Evolutionary conservation across 2,113 vertebrate genomes (phyloP).

Genomic region (Rhinolophus sinicus): DNA sequence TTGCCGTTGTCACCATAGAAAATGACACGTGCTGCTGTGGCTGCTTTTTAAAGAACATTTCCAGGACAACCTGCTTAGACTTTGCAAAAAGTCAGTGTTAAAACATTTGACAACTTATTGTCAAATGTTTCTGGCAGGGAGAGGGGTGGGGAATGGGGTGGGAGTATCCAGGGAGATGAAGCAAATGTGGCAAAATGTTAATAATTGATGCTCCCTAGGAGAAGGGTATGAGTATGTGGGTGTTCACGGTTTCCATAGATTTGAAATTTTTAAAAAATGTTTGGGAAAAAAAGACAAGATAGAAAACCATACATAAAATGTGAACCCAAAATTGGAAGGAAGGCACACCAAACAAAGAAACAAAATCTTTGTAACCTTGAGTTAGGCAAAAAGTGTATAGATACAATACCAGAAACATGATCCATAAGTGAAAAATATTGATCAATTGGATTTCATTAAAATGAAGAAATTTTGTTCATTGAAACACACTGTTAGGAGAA

Average conservation of each 20-base stretch:
- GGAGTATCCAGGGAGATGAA: background rate
- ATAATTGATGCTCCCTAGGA: background rate
- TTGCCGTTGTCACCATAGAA: background rate
- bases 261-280: background rate
- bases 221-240: background rate
- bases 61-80: background rate
- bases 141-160: no score
- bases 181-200: slow-evolving; percentile 5
- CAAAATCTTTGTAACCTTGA: background rate
- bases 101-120: background rate
- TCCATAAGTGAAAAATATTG: background rate
- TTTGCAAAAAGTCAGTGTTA: background rate
- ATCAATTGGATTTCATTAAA: background rate
- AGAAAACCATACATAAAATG: background rate
- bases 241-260: background rate
- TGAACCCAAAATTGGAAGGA: background rate
- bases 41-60: slow-evolving; percentile 4
- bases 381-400: background rate
- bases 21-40: background rate
- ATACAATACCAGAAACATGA: background rate
- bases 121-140: background rate
- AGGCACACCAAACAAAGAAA: background rate
- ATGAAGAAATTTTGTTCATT: background rate
- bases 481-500: background rate
- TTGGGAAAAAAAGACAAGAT: background rate